A percentile compares a stretch with the other conserved stretches of the same genome.
phyloP scores from a whole-genome alignment of 2,797 vertebrate genomes.

The Enteromius mattozi region DNA sequence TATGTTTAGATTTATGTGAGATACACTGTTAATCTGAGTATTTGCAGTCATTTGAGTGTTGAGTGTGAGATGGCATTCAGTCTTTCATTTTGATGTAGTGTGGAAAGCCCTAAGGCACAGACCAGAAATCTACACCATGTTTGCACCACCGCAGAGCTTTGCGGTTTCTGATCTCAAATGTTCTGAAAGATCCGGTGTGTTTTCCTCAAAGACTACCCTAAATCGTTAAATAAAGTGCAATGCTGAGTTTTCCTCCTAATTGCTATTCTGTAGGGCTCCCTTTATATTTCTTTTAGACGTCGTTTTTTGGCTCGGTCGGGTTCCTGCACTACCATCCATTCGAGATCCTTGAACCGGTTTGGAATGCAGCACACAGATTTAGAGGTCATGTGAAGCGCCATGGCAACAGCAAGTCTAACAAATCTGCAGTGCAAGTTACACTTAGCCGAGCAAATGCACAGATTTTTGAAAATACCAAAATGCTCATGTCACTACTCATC shows the following conservation, averaged over 20 bases:
- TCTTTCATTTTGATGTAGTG: conserved; percentile 42
- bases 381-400: conserved; percentile 37
- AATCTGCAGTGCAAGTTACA: conserved; percentile 15
- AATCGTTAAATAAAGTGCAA: not conserved
- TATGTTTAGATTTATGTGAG: conserved; percentile 27
- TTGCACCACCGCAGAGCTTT: conserved; percentile 1
- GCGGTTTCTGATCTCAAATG: conserved; percentile 16
- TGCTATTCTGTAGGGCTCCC: not conserved
- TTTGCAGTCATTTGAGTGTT: conserved; percentile 14
- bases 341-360: conserved; percentile 17
- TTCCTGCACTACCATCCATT: not conserved
- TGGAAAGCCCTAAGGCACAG: conserved; percentile 17
- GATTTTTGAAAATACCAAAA: not conserved
- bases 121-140: conserved; percentile 16
- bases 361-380: conserved; percentile 28
- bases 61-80: not conserved
- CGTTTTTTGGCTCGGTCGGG: not conserved
- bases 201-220: not conserved
- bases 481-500: not conserved
- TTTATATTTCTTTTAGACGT: conserved; percentile 1
- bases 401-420: conserved; percentile 49
- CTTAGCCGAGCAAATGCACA: conserved; percentile 10
- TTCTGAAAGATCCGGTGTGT: not conserved
- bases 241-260: not conserved
- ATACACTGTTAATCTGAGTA: conserved; percentile 8